Evolutionary conservation across 2,113 vertebrate species (phyloP).

Genomic region (Peromyscus leucopus): DNA sequence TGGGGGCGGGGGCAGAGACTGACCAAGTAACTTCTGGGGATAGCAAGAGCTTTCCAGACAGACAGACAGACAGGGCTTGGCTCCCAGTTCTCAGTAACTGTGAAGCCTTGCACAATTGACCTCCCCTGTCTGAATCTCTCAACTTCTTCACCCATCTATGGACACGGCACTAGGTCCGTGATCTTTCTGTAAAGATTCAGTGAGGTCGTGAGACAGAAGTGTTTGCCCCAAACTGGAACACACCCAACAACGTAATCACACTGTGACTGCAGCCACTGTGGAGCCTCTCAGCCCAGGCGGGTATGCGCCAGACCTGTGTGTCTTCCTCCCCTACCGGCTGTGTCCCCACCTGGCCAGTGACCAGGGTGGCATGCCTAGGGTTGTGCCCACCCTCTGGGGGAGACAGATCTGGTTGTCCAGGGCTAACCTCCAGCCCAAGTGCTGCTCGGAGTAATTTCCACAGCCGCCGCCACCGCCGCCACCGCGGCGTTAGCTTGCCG

Average conservation of each 20-base stretch:
- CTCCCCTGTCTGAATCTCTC: slow-evolving; percentile 17
- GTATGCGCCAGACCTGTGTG: too few species aligned
- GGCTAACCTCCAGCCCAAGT: not conserved
- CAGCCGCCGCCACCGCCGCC: rapidly evolving
- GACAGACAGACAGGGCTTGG: not conserved
- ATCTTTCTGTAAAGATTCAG: not conserved
- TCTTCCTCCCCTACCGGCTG: not conserved
- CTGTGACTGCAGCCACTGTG: too few species aligned
- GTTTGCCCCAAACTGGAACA: not conserved
- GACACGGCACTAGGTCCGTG: not conserved
- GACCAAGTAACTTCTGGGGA: not conserved
- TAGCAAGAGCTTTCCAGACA: not conserved
- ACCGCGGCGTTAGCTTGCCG: rapidly evolving
- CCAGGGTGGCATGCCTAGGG: not conserved
- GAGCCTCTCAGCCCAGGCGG: too few species aligned
- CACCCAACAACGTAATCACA: not conserved
- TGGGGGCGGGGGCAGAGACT: too few species aligned
- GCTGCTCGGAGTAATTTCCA: rapidly evolving
- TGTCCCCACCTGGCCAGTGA: not conserved
- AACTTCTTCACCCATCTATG: not conserved
- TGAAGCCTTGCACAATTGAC: not conserved
- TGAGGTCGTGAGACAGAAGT: not conserved
- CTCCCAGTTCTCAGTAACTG: not conserved
- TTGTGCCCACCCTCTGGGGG: not conserved
- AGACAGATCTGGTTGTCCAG: not conserved